These are phyloP conservation scores for Hypselothyrea guttata DNA, from an alignment of 2,888 invertebrate genomes.

Conservation along the genomic window DNA sequence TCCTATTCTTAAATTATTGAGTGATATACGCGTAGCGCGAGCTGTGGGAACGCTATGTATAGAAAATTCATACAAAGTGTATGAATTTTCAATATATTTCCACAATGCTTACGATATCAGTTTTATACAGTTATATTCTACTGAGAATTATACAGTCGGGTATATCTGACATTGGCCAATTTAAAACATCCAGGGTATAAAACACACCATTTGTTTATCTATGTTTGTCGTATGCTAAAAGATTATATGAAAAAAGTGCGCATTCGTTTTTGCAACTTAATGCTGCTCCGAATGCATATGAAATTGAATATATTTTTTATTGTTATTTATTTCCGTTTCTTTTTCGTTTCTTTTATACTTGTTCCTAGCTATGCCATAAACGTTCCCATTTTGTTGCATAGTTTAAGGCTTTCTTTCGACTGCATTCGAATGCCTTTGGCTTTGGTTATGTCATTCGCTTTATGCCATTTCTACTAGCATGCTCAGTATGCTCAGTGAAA, in stretches of 20 bases:
- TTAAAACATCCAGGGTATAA: neutral
- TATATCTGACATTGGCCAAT: too few relatives aligned
- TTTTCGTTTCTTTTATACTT: neutral
- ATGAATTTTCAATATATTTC: too few relatives aligned
- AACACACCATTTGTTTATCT: constrained; percentile 27
- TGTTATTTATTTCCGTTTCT: constrained; percentile 9
- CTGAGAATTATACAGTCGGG: too few relatives aligned
- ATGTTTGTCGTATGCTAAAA: constrained; percentile 51
- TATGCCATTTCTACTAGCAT: constrained; percentile 4
- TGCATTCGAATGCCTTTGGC: constrained; percentile 44
- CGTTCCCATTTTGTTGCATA: constrained; percentile 43
- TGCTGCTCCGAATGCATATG: constrained; percentile 50
- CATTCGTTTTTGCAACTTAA: constrained; percentile 45
- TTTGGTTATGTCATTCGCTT: constrained; percentile 10
- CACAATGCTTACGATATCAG: too few relatives aligned
- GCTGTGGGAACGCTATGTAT: too few relatives aligned
- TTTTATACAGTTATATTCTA: too few relatives aligned
- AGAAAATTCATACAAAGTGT: too few relatives aligned
- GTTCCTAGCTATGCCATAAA: constrained; percentile 47
- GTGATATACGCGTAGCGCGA: too few relatives aligned
- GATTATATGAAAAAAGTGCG: constrained; percentile 27
- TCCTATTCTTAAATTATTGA: too few relatives aligned
- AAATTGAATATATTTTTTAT: constrained; percentile 61
- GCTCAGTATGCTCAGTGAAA: constrained; percentile 23
- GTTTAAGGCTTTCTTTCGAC: constrained; percentile 43